Percentiles rank a stretch among this genome's conserved stretches.
Evolutionary conservation across 2,888 invertebrate genomes (phyloP).

Genomic region (Hyles lineata): DNA sequence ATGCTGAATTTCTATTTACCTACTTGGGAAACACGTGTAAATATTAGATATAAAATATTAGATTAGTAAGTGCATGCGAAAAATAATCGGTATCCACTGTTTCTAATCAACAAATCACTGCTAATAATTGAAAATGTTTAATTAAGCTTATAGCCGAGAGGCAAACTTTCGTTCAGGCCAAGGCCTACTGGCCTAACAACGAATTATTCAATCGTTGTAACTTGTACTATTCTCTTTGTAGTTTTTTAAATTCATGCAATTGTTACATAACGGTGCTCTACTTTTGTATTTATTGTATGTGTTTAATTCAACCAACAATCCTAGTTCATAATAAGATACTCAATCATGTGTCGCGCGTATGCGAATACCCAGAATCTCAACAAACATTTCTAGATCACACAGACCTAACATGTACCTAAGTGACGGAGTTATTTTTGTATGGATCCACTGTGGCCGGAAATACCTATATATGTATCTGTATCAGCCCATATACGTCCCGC

Average conservation of each 20-base stretch:
- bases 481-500: no score
- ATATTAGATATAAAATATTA: background rate
- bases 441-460: no score
- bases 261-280: background rate
- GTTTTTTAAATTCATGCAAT: background rate
- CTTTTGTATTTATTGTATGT: background rate
- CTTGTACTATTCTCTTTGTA: background rate
- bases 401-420: no score
- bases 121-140: background rate
- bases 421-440: no score
- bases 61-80: background rate
- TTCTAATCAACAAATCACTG: no score
- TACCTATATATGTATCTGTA: no score
- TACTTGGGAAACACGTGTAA: background rate
- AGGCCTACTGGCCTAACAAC: background rate
- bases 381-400: no score
- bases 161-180: slow-evolving; percentile 6
- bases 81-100: background rate
- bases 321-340: no score
- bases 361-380: no score
- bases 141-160: slow-evolving; percentile 6
- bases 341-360: no score
- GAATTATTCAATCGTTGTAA: background rate
- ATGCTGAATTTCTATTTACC: background rate
- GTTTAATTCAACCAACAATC: no score